Base-by-base conservation (phyloP, 2,113 vertebrate genomes). In the Leuciscus idus region DNA sequence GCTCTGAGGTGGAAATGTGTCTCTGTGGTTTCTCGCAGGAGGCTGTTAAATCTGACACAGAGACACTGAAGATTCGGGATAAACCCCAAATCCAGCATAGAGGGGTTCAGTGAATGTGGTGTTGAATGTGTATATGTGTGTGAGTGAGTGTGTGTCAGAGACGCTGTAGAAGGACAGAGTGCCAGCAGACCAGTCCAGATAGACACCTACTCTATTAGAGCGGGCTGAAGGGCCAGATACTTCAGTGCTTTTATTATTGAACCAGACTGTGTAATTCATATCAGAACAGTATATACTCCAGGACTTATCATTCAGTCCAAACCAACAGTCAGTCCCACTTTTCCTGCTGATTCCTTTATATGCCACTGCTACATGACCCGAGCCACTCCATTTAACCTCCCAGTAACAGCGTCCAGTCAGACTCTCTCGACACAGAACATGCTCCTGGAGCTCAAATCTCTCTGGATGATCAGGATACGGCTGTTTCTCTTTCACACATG, bases 31-130 rank as follows among this genome's bases (percentile, higher is more conserved):
- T 17, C 9, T 66, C 64, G 13, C 12, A 6, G 4, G 3, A 33
- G 33, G 33, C 3, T 72, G 8, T 23, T 39, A 10, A 72, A 39
- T 72, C 68, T 39, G 17, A 72, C 68, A 72, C 33, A 72, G 19
- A 72, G 33, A 23, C 3, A 72, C 33, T 12, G 68, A 39, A 11
- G 19, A 23, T 6, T 72, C 21, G 2, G 21, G 64, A 68, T 66
- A 72, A 9, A 72, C 33, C 19, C 33, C 19, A 23, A 72, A 72
- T 23, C 68, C 68, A 72, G 68, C 68, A 1, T 12, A 72, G 68
- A 72, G 68, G 33, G 33, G 52, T 72, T 72, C 68, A 39, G 68
- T 72, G 68, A 72, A 39, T 72, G 68, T 72, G 8, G 68, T 39
- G 68, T 11, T 72, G 68, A 72, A 39, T 72, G 68, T 72, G 68